Conservation (phyloP, 2,888 invertebrate genomes). For the Drosophila fulvimacula region DNA sequence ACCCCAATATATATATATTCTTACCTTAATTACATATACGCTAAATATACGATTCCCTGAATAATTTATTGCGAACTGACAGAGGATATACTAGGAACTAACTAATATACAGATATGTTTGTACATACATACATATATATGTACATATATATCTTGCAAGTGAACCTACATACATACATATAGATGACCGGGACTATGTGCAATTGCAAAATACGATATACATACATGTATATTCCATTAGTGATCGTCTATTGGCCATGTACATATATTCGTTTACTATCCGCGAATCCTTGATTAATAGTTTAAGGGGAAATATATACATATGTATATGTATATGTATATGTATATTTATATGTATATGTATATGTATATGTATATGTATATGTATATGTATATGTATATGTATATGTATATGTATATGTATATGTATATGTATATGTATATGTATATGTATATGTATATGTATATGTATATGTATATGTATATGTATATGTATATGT, state of each 20-base stretch:
- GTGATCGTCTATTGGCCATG: background rate
- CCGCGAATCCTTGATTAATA: constrained; percentile 40
- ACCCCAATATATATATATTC: background rate
- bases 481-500: no score
- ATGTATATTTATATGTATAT: constrained; percentile 39
- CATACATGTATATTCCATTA: background rate
- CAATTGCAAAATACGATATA: constrained; percentile 37
- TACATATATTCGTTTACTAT: constrained; percentile 16
- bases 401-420: no score
- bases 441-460: no score
- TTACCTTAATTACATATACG: constrained; percentile 14
- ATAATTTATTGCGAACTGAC: constrained; percentile 13
- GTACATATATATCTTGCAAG: background rate
- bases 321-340: background rate
- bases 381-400: no score
- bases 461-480: no score
- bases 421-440: no score
- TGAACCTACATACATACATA: no score
- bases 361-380: no score
- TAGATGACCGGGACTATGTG: constrained; percentile 47
- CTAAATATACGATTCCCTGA: constrained; percentile 27
- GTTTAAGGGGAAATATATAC: constrained; percentile 35
- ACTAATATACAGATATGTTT: no score
- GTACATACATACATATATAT: background rate
- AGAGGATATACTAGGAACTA: background rate